Evolutionary conservation across 2,113 vertebrate species (phyloP).

Genomic region (Chrysemys picta): DNA sequence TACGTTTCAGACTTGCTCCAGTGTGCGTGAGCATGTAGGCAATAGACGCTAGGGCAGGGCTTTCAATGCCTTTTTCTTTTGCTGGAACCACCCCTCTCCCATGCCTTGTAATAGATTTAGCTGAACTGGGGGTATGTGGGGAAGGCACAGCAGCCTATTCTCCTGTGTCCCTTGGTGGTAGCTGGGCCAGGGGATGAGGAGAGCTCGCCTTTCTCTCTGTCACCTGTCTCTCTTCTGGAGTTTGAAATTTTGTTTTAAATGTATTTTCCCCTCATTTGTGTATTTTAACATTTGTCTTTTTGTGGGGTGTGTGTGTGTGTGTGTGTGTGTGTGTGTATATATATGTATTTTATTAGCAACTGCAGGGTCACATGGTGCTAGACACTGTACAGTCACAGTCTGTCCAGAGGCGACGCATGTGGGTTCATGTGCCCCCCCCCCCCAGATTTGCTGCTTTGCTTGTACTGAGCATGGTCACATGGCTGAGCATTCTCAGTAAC

Average conservation of each 20-base stretch:
- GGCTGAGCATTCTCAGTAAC: too few relatives aligned
- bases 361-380: neutral
- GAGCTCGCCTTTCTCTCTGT: neutral
- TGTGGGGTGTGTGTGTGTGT: neutral
- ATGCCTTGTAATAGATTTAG: fast-evolving
- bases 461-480: too few relatives aligned
- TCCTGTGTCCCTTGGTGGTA: neutral
- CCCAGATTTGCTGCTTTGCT: too few relatives aligned
- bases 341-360: neutral
- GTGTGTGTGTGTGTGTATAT: neutral
- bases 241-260: neutral
- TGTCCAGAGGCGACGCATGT: too few relatives aligned
- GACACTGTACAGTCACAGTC: neutral
- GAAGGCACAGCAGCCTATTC: neutral
- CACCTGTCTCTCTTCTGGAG: neutral
- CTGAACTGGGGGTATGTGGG: fast-evolving
- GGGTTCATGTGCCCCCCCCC: too few relatives aligned
- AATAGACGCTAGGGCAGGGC: fast-evolving
- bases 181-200: neutral
- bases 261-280: neutral
- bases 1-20: neutral
- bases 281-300: neutral
- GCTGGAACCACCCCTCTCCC: neutral
- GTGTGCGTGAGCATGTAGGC: fast-evolving
- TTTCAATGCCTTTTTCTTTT: neutral